Conservation (phyloP, 2,888 invertebrate species). For the Cabera pusaria region DNA sequence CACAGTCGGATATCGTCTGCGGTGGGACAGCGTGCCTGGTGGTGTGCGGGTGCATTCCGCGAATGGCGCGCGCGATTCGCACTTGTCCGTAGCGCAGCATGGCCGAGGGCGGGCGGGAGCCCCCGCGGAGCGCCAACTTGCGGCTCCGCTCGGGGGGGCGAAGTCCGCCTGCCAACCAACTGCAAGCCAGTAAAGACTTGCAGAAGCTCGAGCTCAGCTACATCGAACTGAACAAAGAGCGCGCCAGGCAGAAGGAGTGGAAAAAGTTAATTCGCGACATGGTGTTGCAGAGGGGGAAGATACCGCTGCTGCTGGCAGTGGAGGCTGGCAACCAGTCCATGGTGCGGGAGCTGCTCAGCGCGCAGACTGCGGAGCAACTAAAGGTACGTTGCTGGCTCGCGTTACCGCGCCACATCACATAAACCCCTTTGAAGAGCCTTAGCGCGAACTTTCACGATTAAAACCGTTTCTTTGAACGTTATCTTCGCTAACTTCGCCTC, state of each 20-base stretch:
- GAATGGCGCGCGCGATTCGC: constrained; percentile 59
- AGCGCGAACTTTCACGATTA: constrained; percentile 20
- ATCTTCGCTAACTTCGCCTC: constrained; percentile 16
- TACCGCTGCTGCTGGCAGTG: constrained; percentile 96
- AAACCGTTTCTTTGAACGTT: constrained; percentile 22
- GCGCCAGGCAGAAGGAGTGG: constrained; percentile 79
- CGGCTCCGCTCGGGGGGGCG: constrained; percentile 48
- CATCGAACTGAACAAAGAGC: constrained; percentile 78
- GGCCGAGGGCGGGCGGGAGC: constrained; percentile 55
- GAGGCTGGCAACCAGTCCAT: constrained; percentile 98
- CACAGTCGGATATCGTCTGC: constrained; percentile 66
- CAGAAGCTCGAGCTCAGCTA: constrained; percentile 78
- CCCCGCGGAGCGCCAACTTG: constrained; percentile 56
- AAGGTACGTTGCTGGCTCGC: constrained; percentile 73
- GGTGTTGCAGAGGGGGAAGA: constrained; percentile 93
- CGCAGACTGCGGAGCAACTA: constrained; percentile 94
- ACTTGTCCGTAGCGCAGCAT: constrained; percentile 52
- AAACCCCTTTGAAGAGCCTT: constrained; percentile 13
- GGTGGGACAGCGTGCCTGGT: constrained; percentile 64
- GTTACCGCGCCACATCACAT: constrained; percentile 11
- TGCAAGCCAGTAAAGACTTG: constrained; percentile 58
- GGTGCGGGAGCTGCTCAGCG: constrained; percentile 95
- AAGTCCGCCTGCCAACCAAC: constrained; percentile 60
- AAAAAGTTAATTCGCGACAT: constrained; percentile 83
- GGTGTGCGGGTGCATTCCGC: constrained; percentile 67